These are phyloP conservation scores for Arctopsyche grandis DNA, from an alignment of 1,140 invertebrate species.

Conservation along the genomic window DNA sequence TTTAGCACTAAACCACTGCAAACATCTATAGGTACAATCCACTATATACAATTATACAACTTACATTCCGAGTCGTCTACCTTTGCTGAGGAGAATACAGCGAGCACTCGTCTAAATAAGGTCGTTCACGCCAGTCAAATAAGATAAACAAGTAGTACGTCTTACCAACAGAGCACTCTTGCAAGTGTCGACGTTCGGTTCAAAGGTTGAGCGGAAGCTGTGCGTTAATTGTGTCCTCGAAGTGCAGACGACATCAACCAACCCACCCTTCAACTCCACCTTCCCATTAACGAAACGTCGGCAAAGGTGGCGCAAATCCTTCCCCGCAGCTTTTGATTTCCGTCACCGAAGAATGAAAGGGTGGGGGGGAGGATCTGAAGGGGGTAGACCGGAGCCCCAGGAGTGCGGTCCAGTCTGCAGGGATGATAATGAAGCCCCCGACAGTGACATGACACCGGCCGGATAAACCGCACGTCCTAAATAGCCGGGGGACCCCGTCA, in stretches of 20 bases:
- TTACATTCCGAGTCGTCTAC: too few species aligned
- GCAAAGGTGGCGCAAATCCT: neutral
- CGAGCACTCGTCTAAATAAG: too few species aligned
- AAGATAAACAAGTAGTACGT: too few species aligned
- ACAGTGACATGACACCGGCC: constrained; percentile 48
- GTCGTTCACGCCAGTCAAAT: too few species aligned
- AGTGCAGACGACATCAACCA: neutral
- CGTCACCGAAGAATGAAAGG: neutral
- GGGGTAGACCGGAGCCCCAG: neutral
- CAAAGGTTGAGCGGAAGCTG: neutral
- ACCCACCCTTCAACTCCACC: neutral
- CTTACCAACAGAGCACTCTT: too few species aligned
- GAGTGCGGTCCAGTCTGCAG: constrained; percentile 24
- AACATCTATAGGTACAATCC: too few species aligned
- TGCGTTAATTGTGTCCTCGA: constrained; percentile 1
- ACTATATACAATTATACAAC: too few species aligned
- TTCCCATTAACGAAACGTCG: neutral
- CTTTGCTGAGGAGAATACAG: too few species aligned
- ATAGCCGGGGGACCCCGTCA: constrained; percentile 40
- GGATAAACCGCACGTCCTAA: constrained; percentile 46
- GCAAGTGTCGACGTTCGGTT: neutral
- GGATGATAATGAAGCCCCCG: constrained; percentile 46
- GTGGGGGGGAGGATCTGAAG: neutral
- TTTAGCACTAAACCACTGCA: too few species aligned
- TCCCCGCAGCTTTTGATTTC: neutral